A percentile compares a stretch with the other conserved stretches of the same genome.
These are phyloP conservation scores for Neotoma lepida DNA, from an alignment of 2,113 vertebrate species.

Conservation along the genomic window DNA sequence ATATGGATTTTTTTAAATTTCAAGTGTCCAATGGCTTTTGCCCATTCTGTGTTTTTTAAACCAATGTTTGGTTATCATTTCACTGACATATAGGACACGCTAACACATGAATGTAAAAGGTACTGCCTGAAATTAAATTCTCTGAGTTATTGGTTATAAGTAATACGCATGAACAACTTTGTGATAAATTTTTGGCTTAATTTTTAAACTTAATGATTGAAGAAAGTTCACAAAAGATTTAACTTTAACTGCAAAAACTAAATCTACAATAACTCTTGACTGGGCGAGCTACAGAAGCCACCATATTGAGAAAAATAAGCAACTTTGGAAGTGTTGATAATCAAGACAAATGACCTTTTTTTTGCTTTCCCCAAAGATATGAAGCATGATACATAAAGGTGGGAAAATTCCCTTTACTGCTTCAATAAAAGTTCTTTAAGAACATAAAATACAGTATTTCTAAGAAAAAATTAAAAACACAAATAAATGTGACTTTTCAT, in stretches of 20 bases:
- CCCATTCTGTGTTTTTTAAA: background rate
- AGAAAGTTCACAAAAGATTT: constrained; percentile 10
- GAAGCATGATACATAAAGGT: background rate
- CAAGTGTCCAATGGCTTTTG: background rate
- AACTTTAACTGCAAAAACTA: constrained; percentile 12
- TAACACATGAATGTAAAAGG: constrained; percentile 5
- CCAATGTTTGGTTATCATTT: background rate
- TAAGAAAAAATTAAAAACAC: background rate
- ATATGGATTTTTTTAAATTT: constrained; percentile 10
- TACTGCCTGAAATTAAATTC: background rate
- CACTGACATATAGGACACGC: background rate
- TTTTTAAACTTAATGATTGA: constrained; percentile 30
- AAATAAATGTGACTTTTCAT: background rate
- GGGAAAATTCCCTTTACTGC: background rate
- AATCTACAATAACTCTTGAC: background rate
- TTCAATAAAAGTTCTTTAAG: constrained; percentile 1
- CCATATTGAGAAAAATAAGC: background rate
- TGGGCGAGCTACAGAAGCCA: background rate
- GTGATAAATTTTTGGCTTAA: background rate
- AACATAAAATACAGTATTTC: constrained; percentile 35
- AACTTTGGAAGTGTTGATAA: background rate
- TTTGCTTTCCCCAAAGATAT: background rate
- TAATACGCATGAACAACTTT: constrained; percentile 11
- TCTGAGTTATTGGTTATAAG: background rate
- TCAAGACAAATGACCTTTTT: background rate